Evolutionary conservation across 37 sponge, comb jelly and placozoan species (phyloP).

Genomic region (Aplysina aerophoba): DNA sequence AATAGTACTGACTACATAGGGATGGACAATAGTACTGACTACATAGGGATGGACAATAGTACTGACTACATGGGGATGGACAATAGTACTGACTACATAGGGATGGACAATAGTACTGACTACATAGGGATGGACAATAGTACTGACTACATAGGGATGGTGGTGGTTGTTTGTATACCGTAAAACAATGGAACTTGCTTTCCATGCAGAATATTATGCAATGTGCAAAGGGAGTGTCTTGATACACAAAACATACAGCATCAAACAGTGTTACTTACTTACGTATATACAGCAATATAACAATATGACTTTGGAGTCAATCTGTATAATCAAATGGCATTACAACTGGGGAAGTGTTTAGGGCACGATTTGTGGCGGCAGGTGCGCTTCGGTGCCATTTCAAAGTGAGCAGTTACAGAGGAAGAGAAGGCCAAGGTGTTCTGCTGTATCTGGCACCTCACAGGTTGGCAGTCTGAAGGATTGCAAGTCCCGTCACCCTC

Average conservation of each 20-base stretch:
- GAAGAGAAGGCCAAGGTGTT: background rate
- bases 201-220: no score
- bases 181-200: no score
- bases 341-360: background rate
- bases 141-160: no score
- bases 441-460: background rate
- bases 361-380: constrained; percentile 2
- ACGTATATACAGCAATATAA: no score
- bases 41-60: no score
- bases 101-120: no score
- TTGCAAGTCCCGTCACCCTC: background rate
- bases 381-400: background rate
- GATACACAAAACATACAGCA: background rate
- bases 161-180: background rate
- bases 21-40: no score
- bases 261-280: background rate
- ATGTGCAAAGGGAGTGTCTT: no score
- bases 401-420: background rate
- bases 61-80: no score
- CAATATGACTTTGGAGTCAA: background rate
- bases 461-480: background rate
- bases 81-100: no score
- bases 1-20: no score
- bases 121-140: no score
- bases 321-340: background rate